These are phyloP conservation scores for Phengaris alcon DNA, from an alignment of 2,888 invertebrate species.

Conservation along the genomic window DNA sequence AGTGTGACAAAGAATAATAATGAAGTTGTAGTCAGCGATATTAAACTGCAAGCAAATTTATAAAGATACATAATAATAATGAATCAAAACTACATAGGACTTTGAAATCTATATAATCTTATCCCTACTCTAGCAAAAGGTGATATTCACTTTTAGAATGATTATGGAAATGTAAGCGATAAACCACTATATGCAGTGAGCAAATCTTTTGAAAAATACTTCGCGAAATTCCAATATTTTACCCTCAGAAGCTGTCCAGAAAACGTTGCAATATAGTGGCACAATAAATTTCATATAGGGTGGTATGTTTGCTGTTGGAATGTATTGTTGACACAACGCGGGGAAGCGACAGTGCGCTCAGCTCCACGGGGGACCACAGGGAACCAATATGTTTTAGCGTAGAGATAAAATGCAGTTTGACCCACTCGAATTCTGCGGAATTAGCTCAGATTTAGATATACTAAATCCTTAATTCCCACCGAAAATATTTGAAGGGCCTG, in stretches of 20 bases:
- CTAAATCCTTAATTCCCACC: no score
- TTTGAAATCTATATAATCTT: no score
- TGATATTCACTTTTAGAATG: neutral
- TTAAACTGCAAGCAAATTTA: no score
- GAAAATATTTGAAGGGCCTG: no score
- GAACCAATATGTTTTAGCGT: conserved; percentile 2
- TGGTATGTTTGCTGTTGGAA: conserved; percentile 56
- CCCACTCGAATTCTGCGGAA: neutral
- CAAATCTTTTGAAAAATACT: neutral
- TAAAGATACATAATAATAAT: no score
- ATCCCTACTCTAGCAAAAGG: no score
- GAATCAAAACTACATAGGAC: no score
- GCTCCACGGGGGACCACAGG: conserved; percentile 46
- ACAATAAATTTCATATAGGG: conserved; percentile 59
- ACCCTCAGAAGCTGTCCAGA: conserved; percentile 39
- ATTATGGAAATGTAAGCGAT: neutral
- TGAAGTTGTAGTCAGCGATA: no score
- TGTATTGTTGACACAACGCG: conserved; percentile 56
- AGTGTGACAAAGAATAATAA: no score
- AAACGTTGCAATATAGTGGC: conserved; percentile 46
- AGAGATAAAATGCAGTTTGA: conserved; percentile 12
- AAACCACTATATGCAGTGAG: neutral
- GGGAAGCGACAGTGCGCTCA: conserved; percentile 53
- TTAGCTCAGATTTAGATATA: neutral
- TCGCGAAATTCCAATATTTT: conserved; percentile 23